These are phyloP conservation scores for Cerceris ruficornis DNA, from an alignment of 2,888 invertebrate genomes.

Conservation along the genomic window DNA sequence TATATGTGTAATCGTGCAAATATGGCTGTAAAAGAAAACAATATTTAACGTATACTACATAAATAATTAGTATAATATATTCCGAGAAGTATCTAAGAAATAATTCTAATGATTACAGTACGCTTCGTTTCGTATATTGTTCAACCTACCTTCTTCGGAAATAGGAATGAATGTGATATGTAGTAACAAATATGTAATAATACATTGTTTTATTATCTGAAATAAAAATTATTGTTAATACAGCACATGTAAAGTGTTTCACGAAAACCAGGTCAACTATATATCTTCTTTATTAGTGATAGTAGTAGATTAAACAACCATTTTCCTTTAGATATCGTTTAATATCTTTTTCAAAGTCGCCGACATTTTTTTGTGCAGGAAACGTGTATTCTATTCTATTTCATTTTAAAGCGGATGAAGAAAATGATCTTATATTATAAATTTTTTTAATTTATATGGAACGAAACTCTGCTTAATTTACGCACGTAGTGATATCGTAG, in stretches of 20 bases:
- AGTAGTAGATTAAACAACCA: too few relatives aligned
- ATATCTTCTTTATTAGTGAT: too few relatives aligned
- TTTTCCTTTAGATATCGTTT: too few relatives aligned
- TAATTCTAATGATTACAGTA: background rate
- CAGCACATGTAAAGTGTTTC: background rate
- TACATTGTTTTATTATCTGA: conserved; percentile 28
- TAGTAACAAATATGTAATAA: conserved; percentile 30
- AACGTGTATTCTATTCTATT: too few relatives aligned
- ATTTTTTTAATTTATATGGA: background rate
- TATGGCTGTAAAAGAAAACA: background rate
- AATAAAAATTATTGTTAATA: conserved; percentile 19
- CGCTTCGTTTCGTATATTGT: background rate
- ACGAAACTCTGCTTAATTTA: background rate
- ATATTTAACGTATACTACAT: background rate
- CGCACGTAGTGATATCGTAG: background rate
- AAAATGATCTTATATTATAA: too few relatives aligned
- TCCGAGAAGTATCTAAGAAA: background rate
- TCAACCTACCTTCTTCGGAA: conserved; percentile 29
- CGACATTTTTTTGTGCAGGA: too few relatives aligned
- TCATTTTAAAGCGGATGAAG: too few relatives aligned
- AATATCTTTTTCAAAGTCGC: too few relatives aligned
- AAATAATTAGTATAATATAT: too few relatives aligned
- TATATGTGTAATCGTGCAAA: background rate
- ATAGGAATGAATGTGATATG: conserved; percentile 19
- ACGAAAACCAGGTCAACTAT: background rate